Evolutionary conservation across 2,888 invertebrate genomes (phyloP).

Genomic region (Athetis lepigone): DNA sequence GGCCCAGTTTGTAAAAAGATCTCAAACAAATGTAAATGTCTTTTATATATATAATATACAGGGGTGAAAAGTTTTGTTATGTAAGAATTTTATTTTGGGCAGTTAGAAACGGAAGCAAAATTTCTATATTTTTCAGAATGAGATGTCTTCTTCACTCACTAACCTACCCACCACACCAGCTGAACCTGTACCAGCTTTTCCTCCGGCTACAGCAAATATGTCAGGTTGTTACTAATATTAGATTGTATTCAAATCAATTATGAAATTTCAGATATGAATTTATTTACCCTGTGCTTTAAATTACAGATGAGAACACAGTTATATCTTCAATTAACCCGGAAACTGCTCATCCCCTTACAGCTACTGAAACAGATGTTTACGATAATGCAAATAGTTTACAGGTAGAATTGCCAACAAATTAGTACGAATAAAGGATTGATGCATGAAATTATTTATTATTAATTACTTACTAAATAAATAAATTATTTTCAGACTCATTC

Average conservation of each 20-base stretch:
- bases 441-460: background rate
- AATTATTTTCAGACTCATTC: slow-evolving; percentile 82
- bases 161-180: slow-evolving; percentile 73
- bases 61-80: too few species aligned
- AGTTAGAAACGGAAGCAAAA: background rate
- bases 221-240: slow-evolving; percentile 65
- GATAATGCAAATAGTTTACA: slow-evolving; percentile 90
- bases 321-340: slow-evolving; percentile 73
- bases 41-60: slow-evolving; percentile 42
- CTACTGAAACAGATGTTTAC: slow-evolving; percentile 91
- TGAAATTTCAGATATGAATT: background rate
- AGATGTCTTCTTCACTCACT: slow-evolving; percentile 72
- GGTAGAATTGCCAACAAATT: slow-evolving; percentile 65
- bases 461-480: background rate
- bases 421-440: background rate
- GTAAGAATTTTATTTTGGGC: slow-evolving; percentile 32
- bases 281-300: slow-evolving; percentile 25
- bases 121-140: slow-evolving; percentile 72
- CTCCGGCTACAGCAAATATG: slow-evolving; percentile 58
- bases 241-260: background rate
- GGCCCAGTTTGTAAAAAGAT: slow-evolving; percentile 94
- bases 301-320: slow-evolving; percentile 71
- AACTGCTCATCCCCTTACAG: slow-evolving; percentile 93
- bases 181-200: slow-evolving; percentile 73
- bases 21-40: slow-evolving; percentile 85